Percentiles rank a stretch among this genome's conserved stretches.
These are phyloP conservation scores for Fukomys damarensis DNA, from an alignment of 2,113 vertebrate genomes.

Conservation along the genomic window DNA sequence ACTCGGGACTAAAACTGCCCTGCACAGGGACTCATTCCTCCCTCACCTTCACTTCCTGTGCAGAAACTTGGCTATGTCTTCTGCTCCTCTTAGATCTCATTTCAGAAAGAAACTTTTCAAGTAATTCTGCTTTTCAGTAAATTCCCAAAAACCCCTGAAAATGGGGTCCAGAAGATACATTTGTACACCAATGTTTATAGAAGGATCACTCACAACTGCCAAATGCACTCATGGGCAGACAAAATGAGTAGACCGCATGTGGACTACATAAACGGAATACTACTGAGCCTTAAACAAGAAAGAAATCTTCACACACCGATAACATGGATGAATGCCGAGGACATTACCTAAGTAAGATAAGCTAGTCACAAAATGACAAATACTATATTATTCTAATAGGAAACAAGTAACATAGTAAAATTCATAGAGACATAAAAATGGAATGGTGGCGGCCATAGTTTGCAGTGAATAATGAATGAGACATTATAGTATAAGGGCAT, in stretches of 20 bases:
- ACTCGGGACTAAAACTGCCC: background rate
- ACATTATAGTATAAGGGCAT: background rate
- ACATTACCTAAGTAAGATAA: background rate
- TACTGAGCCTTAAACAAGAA: background rate
- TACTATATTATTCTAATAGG: background rate
- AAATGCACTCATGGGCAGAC: background rate
- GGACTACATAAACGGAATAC: background rate
- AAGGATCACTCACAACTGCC: background rate
- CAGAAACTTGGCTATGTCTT: background rate
- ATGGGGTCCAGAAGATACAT: background rate
- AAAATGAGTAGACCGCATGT: background rate
- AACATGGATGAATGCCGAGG: background rate
- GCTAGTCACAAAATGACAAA: background rate
- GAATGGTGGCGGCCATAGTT: background rate
- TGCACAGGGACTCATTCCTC: too few relatives aligned
- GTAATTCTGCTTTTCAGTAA: background rate
- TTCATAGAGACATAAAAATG: background rate
- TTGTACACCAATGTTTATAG: background rate
- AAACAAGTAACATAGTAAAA: background rate
- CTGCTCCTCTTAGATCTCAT: background rate
- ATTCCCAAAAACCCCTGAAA: background rate
- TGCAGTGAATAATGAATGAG: background rate
- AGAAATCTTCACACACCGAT: background rate
- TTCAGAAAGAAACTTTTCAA: background rate
- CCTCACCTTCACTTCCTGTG: background rate